Conservation (phyloP, 1,140 invertebrate genomes). For the Rhysida immarginata region DNA sequence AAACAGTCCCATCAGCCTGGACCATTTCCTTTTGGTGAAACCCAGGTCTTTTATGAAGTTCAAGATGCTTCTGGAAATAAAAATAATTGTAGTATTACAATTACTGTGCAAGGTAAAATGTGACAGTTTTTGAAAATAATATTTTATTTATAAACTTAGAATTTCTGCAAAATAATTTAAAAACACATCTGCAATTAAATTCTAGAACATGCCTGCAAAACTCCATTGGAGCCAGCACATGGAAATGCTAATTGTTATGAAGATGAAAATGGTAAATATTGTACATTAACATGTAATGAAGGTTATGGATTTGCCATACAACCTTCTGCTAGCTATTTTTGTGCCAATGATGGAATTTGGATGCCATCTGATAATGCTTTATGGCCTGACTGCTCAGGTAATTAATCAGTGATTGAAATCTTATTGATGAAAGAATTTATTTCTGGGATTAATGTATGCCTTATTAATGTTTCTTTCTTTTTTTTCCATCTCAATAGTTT, state of each 20-base stretch:
- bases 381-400: constrained; percentile 44
- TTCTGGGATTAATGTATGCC: neutral
- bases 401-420: constrained; percentile 8
- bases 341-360: constrained; percentile 35
- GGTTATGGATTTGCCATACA: constrained; percentile 43
- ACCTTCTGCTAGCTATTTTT: constrained; percentile 33
- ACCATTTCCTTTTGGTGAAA: constrained; percentile 40
- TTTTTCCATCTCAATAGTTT: constrained; percentile 4
- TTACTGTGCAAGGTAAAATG: constrained; percentile 43
- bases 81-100: constrained; percentile 40
- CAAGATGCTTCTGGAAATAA: constrained; percentile 42
- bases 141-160: neutral
- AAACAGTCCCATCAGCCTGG: constrained; percentile 33
- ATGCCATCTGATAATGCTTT: constrained; percentile 31
- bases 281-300: constrained; percentile 39
- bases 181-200: neutral
- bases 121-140: neutral
- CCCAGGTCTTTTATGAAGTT: constrained; percentile 41
- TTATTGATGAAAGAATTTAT: constrained; percentile 6
- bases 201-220: constrained; percentile 39
- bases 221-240: constrained; percentile 37
- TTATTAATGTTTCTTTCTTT: neutral
- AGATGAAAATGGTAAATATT: constrained; percentile 34
- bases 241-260: constrained; percentile 39
- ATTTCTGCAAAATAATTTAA: neutral